These are phyloP conservation scores for Plutella xylostella DNA, from an alignment of 2,888 invertebrate genomes.

Conservation along the genomic window DNA sequence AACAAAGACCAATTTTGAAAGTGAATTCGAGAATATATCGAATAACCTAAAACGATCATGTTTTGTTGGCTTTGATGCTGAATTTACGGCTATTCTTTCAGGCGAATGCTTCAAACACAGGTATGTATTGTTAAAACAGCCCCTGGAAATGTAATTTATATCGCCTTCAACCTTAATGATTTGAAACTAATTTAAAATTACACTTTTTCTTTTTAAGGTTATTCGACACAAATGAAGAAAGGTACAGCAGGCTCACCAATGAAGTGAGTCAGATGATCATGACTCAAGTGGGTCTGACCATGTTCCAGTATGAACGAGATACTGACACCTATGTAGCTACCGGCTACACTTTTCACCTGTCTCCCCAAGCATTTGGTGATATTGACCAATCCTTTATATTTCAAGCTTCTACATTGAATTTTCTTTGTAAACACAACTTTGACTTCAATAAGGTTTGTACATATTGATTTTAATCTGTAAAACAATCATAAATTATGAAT, in stretches of 20 bases:
- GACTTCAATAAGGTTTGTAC: slow-evolving; percentile 83
- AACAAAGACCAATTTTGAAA: slow-evolving; percentile 70
- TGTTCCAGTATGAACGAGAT: slow-evolving; percentile 70
- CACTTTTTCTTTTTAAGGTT: slow-evolving; percentile 42
- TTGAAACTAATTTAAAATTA: no score
- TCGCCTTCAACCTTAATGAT: no score
- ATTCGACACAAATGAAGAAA: slow-evolving; percentile 49
- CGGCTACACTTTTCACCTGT: slow-evolving; percentile 76
- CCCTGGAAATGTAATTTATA: no score
- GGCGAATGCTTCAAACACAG: slow-evolving; percentile 60
- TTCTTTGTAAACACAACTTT: slow-evolving; percentile 72
- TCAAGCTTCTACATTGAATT: slow-evolving; percentile 74
- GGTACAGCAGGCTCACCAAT: slow-evolving; percentile 43
- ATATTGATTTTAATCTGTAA: no score
- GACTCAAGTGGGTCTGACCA: slow-evolving; percentile 77
- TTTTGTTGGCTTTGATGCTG: slow-evolving; percentile 78
- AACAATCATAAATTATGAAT: no score
- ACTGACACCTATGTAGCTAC: slow-evolving; percentile 70
- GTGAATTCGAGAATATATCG: slow-evolving; percentile 66
- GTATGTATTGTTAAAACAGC: no score
- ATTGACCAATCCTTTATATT: slow-evolving; percentile 72
- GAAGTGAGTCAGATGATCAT: slow-evolving; percentile 65
- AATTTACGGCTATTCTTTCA: slow-evolving; percentile 73
- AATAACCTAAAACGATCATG: slow-evolving; percentile 66
- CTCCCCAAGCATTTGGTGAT: slow-evolving; percentile 73